phyloP scores from a whole-genome alignment of 2,113 vertebrate species.

The Scomber scombrus region DNA sequence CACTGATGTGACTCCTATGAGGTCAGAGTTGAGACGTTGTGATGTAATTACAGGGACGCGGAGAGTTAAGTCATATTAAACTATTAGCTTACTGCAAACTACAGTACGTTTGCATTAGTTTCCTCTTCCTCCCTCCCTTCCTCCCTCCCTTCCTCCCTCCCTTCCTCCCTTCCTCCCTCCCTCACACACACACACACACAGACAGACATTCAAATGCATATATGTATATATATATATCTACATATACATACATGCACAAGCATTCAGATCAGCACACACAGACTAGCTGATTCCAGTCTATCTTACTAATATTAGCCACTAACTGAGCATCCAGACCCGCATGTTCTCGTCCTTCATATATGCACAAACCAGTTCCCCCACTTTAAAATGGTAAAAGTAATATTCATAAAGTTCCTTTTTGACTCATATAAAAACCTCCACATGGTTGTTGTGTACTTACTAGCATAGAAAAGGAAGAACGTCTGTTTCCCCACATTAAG shows the following conservation, averaged over 20 bases:
- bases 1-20: background rate
- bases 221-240: slow-evolving; percentile 32
- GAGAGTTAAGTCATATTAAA: slow-evolving; percentile 55
- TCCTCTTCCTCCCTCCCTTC: slow-evolving; percentile 3
- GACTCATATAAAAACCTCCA: slow-evolving; percentile 68
- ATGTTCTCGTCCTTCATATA: too few species aligned
- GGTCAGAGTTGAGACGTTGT: background rate
- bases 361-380: slow-evolving; percentile 33
- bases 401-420: slow-evolving; percentile 44
- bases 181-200: slow-evolving; percentile 23
- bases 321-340: slow-evolving; percentile 39
- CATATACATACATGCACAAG: slow-evolving; percentile 50
- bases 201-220: slow-evolving; percentile 58
- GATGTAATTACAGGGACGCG: slow-evolving; percentile 54
- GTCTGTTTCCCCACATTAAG: slow-evolving; percentile 55
- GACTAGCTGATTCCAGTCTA: slow-evolving; percentile 47
- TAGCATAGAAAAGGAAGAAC: slow-evolving; percentile 81
- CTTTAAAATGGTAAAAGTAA: slow-evolving; percentile 68
- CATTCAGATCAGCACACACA: slow-evolving; percentile 54
- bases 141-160: slow-evolving; percentile 2
- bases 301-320: slow-evolving; percentile 36
- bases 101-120: slow-evolving; percentile 42
- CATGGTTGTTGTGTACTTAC: slow-evolving; percentile 46
- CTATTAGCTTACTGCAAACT: slow-evolving; percentile 31
- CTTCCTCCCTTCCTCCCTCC: slow-evolving; percentile 6